Conservation (phyloP, 2,797 vertebrate genomes). For the Artibeus lituratus region DNA sequence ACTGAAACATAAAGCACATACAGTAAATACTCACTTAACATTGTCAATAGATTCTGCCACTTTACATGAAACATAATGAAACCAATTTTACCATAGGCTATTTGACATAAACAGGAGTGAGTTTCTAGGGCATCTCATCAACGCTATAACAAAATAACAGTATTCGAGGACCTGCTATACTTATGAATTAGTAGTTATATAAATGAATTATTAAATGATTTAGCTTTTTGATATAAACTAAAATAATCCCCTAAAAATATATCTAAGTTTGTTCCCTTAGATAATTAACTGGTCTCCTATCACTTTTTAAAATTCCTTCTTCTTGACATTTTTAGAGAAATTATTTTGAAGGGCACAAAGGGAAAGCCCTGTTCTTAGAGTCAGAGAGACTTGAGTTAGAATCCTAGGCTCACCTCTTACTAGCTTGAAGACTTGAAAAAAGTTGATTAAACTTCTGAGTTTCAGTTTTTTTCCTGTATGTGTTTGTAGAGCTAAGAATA, state of each 20-base stretch:
- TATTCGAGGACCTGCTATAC: background rate
- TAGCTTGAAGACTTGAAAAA: background rate
- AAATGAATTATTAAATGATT: background rate
- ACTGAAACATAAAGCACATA: background rate
- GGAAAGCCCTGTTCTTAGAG: background rate
- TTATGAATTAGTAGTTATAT: slow-evolving; percentile 1
- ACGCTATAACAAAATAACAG: background rate
- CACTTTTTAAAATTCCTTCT: background rate
- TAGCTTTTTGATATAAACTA: background rate
- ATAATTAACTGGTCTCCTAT: background rate
- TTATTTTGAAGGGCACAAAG: slow-evolving; percentile 15
- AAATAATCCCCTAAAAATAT: too few species aligned
- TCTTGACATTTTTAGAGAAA: background rate
- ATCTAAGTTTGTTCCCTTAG: background rate
- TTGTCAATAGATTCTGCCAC: background rate
- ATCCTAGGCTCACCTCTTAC: background rate
- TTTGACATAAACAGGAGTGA: background rate
- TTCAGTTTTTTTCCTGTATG: background rate
- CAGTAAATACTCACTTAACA: background rate
- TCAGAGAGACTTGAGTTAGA: background rate
- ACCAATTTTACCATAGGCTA: background rate
- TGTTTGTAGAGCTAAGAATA: background rate
- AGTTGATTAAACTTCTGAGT: background rate
- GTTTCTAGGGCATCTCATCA: background rate
- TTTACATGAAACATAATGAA: background rate